phyloP scores from a whole-genome alignment of 2,797 vertebrate species.

The Bryconaethiops microstoma region DNA sequence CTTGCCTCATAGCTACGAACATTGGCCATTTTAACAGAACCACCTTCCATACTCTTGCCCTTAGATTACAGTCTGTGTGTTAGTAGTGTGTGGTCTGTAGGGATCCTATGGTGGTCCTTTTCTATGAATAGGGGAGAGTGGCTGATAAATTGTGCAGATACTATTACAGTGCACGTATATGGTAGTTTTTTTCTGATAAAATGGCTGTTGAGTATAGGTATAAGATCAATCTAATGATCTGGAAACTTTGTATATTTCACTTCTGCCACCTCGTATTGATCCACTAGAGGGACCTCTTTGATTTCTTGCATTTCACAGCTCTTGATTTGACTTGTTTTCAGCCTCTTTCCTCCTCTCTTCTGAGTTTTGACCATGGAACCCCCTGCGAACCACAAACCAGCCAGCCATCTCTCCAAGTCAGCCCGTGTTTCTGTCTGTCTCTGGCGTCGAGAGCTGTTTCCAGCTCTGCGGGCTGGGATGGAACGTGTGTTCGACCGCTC shows the following conservation, averaged over 20 bases:
- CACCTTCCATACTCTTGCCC: too few relatives aligned
- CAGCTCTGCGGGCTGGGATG: constrained; percentile 39
- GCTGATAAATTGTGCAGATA: too few relatives aligned
- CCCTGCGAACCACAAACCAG: constrained; percentile 38
- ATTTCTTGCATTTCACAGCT: background rate
- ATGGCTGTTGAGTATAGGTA: background rate
- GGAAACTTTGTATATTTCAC: background rate
- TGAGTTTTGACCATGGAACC: constrained; percentile 39
- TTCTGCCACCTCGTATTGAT: background rate
- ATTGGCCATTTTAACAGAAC: too few relatives aligned
- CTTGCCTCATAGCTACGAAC: too few relatives aligned
- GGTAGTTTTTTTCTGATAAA: too few relatives aligned
- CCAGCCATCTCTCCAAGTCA: constrained; percentile 45
- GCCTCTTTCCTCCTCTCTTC: constrained; percentile 17
- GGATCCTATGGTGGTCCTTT: too few relatives aligned
- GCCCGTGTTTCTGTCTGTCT: constrained; percentile 34
- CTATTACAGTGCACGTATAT: too few relatives aligned
- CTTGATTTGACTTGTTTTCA: constrained; percentile 13
- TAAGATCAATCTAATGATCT: too few relatives aligned
- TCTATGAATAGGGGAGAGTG: too few relatives aligned
- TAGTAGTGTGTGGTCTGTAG: too few relatives aligned
- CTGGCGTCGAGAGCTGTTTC: constrained; percentile 51
- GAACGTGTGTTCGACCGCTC: constrained; percentile 50
- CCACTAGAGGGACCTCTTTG: background rate
- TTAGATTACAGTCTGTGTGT: too few relatives aligned